These are phyloP conservation scores for Serranus cabrilla DNA, from an alignment of 2,797 vertebrate species.

Conservation along the genomic window DNA sequence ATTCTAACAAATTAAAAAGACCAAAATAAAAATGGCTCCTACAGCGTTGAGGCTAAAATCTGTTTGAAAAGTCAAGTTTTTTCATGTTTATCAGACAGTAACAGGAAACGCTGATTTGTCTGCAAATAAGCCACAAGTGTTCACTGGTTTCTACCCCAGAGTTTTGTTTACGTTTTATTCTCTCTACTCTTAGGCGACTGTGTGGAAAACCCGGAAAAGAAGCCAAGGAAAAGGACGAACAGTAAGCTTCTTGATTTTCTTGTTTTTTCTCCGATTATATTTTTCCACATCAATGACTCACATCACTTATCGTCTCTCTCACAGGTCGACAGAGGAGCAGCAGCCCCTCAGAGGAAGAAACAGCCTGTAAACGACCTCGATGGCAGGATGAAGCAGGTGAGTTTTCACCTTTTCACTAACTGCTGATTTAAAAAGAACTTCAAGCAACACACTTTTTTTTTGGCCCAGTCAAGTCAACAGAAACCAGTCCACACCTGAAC, in stretches of 20 bases:
- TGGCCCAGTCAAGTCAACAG: neutral
- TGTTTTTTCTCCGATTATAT: neutral
- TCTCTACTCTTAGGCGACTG: constrained; percentile 84
- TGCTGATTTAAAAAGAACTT: neutral
- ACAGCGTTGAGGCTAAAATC: neutral
- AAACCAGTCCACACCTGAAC: neutral
- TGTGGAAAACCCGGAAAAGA: constrained; percentile 76
- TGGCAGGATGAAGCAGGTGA: constrained; percentile 81
- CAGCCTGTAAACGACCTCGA: constrained; percentile 80
- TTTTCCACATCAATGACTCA: neutral
- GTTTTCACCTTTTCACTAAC: neutral
- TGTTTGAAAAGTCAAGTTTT: neutral
- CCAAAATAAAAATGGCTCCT: too few relatives aligned
- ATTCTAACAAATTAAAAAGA: too few relatives aligned
- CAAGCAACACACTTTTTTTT: constrained; percentile 1
- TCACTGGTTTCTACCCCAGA: neutral
- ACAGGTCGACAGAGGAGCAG: constrained; percentile 76
- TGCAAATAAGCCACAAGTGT: neutral
- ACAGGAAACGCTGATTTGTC: neutral
- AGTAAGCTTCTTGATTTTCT: constrained; percentile 71
- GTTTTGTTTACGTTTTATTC: neutral
- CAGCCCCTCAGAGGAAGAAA: constrained; percentile 81
- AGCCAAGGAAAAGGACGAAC: constrained; percentile 70
- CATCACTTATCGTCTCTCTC: neutral
- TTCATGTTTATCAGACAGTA: neutral